A percentile compares a stretch with the other conserved stretches of the same genome.
These are phyloP conservation scores for Camponotus floridanus DNA, from an alignment of 1,140 invertebrate genomes.

Conservation along the genomic window DNA sequence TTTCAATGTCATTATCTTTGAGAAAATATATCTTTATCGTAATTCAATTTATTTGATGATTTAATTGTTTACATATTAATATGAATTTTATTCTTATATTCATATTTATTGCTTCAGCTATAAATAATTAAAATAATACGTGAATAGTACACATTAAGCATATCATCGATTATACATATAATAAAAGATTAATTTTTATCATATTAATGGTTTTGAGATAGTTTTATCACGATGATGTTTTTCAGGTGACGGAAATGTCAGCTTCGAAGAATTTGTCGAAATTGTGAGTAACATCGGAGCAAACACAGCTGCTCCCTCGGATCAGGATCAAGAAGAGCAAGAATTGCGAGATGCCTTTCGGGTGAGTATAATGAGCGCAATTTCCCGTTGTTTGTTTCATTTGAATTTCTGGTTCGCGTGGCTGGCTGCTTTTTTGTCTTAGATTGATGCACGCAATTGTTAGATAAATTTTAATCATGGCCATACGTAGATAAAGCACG, in stretches of 20 bases:
- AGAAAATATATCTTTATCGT: neutral
- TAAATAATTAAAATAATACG: neutral
- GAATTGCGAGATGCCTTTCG: conserved; percentile 95
- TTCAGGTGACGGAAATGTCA: conserved; percentile 95
- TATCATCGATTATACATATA: too few relatives aligned
- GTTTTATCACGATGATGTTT: conserved; percentile 36
- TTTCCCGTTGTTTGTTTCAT: neutral
- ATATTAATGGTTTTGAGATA: neutral
- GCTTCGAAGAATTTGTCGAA: conserved; percentile 97
- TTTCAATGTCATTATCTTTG: neutral
- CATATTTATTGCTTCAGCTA: too few relatives aligned
- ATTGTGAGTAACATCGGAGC: conserved; percentile 94
- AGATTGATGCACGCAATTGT: neutral
- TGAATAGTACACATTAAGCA: neutral
- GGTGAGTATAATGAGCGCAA: conserved; percentile 84
- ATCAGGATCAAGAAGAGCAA: conserved; percentile 92
- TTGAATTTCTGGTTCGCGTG: conserved; percentile 3
- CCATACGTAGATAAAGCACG: neutral
- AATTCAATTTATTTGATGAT: neutral
- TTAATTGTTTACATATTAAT: neutral
- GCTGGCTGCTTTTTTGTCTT: neutral
- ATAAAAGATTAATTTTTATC: neutral
- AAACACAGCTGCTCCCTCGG: conserved; percentile 87
- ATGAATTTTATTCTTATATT: too few relatives aligned
- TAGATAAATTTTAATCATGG: conserved; percentile 8